Evolutionary conservation across 64 coral and sea anemone genomes (phyloP).

Genomic region (Stichodactyla mertensii): DNA sequence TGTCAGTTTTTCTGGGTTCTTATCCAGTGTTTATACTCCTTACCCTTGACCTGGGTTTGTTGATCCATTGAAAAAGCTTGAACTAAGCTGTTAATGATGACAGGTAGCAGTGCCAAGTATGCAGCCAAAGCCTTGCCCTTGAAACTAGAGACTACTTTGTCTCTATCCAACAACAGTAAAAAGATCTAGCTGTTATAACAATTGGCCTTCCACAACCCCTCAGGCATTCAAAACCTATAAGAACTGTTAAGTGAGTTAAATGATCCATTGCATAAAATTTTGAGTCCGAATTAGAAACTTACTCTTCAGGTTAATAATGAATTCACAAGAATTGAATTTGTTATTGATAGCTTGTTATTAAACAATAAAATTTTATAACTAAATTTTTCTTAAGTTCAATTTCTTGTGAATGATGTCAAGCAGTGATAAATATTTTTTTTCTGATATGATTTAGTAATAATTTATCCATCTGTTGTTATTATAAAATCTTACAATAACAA

Average conservation of each 20-base stretch:
- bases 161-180: neutral
- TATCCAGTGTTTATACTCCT: constrained; percentile 2
- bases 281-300: no score
- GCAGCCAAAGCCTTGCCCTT: neutral
- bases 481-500: no score
- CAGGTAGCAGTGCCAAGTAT: neutral
- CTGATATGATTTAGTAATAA: no score
- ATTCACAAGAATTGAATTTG: no score
- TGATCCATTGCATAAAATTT: no score
- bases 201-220: neutral
- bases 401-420: no score
- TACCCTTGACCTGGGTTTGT: constrained; percentile 11
- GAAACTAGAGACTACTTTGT: neutral
- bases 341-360: no score
- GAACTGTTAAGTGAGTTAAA: neutral
- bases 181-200: neutral
- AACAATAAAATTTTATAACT: no score
- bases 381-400: no score
- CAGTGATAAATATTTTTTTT: no score
- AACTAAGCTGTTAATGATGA: neutral
- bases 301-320: no score
- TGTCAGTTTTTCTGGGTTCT: neutral
- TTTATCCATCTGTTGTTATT: no score
- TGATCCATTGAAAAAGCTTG: neutral
- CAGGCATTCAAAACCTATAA: neutral